Base-by-base conservation (phyloP, 2,888 invertebrate species). In the Blera fallax region DNA sequence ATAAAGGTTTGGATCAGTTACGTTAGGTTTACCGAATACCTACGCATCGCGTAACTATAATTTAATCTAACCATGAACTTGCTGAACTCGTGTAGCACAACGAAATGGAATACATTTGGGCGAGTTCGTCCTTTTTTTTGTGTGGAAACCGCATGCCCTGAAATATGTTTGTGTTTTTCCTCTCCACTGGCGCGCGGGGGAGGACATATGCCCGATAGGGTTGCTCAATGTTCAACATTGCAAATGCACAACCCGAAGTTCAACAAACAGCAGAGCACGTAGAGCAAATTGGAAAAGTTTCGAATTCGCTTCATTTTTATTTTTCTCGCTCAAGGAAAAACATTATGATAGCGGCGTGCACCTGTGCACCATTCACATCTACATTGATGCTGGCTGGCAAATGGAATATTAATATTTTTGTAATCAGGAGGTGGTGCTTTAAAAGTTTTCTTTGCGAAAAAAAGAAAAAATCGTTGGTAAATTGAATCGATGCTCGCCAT, bases 1-100 rank as follows among this genome's bases (percentile, higher is more conserved):
- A n/a, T n/a, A n/a, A 11, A 37, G 3, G 10, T 37, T 37, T n/a
- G 37, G 3, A 40, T 40, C 52, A 29, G 62, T 73, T 73, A 43
- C 60, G 21, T 40, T 34, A 40, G 50, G 40, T 37, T 16, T 16
- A 62, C 24, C 1, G 2, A 2, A 10, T 34, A 21, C 14, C 14
- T 45, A 45, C 43, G 24, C 24, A 29, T 21, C 37, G 32, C 16
- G 21, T 40, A 65, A 40, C 58, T 62, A n/a, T 62, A 60, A 77
- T 62, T 70, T 54, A 70, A 78, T 78, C 70, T 62, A 54, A 24
- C 77, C 77, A 52, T 62, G 69, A 78, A 69, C 52, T 70, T 62
- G 43, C 60, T 16, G 8, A 24, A 29, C 27, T 45, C 24, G 60
- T 54, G 43, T 52, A 34, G 24, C 16, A 52, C 37, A 14, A 24